Evolutionary conservation across 2,113 vertebrate genomes (phyloP).

Genomic region (Hirundichthys speculiger): DNA sequence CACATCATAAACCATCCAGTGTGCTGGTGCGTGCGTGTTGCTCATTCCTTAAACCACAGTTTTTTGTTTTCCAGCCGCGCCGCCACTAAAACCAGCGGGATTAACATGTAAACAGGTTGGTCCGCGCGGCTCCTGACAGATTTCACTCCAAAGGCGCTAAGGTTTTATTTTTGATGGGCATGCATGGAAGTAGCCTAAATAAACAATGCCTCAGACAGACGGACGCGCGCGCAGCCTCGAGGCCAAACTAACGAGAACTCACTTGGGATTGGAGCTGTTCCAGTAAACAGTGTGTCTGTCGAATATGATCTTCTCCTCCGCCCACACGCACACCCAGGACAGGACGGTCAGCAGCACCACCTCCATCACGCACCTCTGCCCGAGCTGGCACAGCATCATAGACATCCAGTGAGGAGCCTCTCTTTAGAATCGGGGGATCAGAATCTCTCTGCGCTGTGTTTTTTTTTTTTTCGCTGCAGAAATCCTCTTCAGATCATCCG

Average conservation of each 20-base stretch:
- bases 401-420: slow-evolving; percentile 52
- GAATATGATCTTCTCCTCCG: slow-evolving; percentile 83
- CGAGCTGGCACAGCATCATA: slow-evolving; percentile 68
- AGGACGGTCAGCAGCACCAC: slow-evolving; percentile 76
- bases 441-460: slow-evolving; percentile 40
- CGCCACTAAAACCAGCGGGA: background rate
- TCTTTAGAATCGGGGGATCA: slow-evolving; percentile 20
- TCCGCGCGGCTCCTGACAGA: slow-evolving; percentile 12
- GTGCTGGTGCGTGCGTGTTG: background rate
- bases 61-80: slow-evolving; percentile 12
- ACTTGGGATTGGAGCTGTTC: slow-evolving; percentile 86
- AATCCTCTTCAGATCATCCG: slow-evolving; percentile 60
- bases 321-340: slow-evolving; percentile 78
- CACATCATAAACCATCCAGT: slow-evolving; percentile 40
- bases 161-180: slow-evolving; percentile 11
- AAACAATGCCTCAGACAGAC: slow-evolving; percentile 11
- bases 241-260: slow-evolving; percentile 43
- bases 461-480: slow-evolving; percentile 44
- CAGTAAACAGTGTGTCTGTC: slow-evolving; percentile 83
- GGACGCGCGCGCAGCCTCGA: slow-evolving; percentile 13
- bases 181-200: background rate
- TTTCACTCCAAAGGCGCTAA: slow-evolving; percentile 7
- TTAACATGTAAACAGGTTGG: background rate
- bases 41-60: slow-evolving; percentile 21
- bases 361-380: slow-evolving; percentile 77